Conservation (phyloP, 2,888 invertebrate genomes). For the Cephus spinipes region DNA sequence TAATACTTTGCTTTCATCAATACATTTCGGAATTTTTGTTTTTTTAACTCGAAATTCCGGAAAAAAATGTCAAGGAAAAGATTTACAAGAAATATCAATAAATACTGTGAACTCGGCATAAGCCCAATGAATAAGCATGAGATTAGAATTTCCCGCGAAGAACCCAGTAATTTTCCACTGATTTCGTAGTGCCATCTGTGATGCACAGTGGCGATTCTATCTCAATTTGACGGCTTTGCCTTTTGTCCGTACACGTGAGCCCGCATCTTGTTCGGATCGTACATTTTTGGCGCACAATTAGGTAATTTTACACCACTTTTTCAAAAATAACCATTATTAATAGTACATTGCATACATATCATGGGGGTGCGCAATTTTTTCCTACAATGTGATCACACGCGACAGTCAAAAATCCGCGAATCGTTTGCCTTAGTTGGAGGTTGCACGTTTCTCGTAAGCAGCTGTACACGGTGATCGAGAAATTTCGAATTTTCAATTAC, state of each 20-base stretch:
- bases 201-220: conserved; percentile 1
- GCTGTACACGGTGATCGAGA: conserved; percentile 15
- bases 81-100: too few species aligned
- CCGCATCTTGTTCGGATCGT: conserved; percentile 44
- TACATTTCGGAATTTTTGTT: too few species aligned
- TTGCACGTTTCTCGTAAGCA: conserved; percentile 32
- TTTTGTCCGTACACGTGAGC: conserved; percentile 48
- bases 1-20: too few species aligned
- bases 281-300: conserved; percentile 55
- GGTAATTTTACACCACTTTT: conserved; percentile 37
- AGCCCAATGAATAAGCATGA: not conserved
- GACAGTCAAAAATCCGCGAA: conserved; percentile 15
- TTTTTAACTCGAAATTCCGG: too few species aligned
- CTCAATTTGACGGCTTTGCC: conserved; percentile 29
- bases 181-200: not conserved
- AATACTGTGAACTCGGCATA: too few species aligned
- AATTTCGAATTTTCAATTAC: conserved; percentile 13
- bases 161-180: not conserved
- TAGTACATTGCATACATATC: not conserved
- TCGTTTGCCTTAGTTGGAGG: conserved; percentile 34
- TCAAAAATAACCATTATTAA: not conserved
- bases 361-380: not conserved
- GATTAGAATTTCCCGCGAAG: not conserved
- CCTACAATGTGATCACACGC: too few species aligned
- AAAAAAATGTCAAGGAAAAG: too few species aligned